phyloP scores from a whole-genome alignment of 2,797 vertebrate species.

The Luscinia megarhynchos region DNA sequence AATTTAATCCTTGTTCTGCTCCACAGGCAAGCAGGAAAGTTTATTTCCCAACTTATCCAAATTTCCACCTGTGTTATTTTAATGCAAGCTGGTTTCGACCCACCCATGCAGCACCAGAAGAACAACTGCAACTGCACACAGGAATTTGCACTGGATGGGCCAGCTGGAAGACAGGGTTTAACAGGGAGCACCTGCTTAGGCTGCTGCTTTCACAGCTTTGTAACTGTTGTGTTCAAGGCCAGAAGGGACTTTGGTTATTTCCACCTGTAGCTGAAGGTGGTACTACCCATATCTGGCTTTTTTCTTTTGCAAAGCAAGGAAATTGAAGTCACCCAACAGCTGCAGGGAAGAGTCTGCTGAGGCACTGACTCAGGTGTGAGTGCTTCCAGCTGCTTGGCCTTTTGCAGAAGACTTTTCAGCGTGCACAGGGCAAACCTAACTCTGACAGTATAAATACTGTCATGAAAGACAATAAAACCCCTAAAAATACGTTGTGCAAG shows the following conservation, averaged over 20 bases:
- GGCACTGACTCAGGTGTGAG: background rate
- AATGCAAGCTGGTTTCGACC: background rate
- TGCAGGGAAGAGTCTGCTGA: background rate
- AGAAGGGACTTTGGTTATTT: background rate
- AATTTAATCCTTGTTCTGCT: background rate
- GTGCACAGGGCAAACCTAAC: background rate
- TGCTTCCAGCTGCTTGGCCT: fast-evolving
- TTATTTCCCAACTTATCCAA: background rate
- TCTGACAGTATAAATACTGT: background rate
- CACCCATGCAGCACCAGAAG: background rate
- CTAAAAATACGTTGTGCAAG: background rate
- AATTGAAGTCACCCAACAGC: background rate
- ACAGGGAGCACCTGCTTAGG: background rate
- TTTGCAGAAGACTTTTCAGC: background rate
- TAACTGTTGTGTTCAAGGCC: background rate
- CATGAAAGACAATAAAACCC: background rate
- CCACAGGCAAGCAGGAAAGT: background rate
- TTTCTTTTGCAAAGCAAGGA: background rate
- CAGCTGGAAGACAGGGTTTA: background rate
- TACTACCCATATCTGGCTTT: background rate
- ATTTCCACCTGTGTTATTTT: background rate
- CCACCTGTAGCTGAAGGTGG: background rate
- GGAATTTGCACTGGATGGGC: background rate
- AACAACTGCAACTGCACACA: background rate
- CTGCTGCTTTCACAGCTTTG: background rate